phyloP scores from a whole-genome alignment of 2,797 vertebrate genomes.

The Acanthurus tractus region DNA sequence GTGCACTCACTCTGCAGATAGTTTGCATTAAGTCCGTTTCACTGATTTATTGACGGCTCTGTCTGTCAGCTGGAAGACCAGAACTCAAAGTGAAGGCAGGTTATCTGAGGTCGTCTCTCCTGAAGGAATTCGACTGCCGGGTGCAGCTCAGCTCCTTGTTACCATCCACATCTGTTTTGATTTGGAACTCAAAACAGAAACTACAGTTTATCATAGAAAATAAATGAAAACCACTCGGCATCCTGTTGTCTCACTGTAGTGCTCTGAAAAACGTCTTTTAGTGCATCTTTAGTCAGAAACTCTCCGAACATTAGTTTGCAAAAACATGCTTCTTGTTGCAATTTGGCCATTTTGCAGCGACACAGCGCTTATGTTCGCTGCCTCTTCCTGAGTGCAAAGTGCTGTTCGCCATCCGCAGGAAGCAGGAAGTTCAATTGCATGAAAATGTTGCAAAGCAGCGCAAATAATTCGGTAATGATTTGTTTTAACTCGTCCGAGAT shows the following conservation, averaged over 20 bases:
- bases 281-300: neutral
- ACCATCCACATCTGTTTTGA: conserved; percentile 55
- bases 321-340: neutral
- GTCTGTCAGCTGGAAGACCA: conserved; percentile 35
- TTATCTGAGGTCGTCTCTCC: conserved; percentile 21
- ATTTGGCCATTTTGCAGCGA: neutral
- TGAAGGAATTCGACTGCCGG: too few relatives aligned
- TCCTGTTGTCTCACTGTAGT: neutral
- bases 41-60: conserved; percentile 41
- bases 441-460: neutral
- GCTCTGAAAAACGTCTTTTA: neutral
- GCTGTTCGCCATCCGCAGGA: neutral
- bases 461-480: neutral
- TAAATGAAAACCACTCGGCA: neutral
- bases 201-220: conserved; percentile 12
- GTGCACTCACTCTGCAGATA: conserved; percentile 25
- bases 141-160: conserved; percentile 22
- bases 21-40: conserved; percentile 10
- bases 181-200: conserved; percentile 25
- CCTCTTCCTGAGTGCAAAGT: neutral
- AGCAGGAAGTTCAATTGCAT: neutral
- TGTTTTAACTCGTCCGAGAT: neutral
- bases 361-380: neutral
- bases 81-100: conserved; percentile 26
- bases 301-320: neutral